Percentiles rank a stretch among this genome's conserved stretches.
phyloP scores from a whole-genome alignment of 2,888 invertebrate species.

The Actias luna region DNA sequence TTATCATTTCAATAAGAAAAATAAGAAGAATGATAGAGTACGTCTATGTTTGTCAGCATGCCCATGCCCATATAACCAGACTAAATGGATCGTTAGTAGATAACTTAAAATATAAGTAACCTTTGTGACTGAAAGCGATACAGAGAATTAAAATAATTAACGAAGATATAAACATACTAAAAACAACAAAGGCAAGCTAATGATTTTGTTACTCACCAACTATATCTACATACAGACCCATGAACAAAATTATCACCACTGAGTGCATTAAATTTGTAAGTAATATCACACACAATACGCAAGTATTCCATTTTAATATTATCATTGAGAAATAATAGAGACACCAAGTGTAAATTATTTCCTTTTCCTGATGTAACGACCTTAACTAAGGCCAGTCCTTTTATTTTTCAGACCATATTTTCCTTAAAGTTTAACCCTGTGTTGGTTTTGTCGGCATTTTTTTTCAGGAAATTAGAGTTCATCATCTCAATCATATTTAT shows the following conservation, averaged over 20 bases:
- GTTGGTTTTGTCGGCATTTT: background rate
- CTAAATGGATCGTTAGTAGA: no score
- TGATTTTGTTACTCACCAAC: background rate
- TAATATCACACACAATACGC: background rate
- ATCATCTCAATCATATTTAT: no score
- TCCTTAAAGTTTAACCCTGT: background rate
- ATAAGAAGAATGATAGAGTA: background rate
- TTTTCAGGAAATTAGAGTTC: background rate
- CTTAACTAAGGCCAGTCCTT: background rate
- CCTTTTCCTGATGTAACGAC: background rate
- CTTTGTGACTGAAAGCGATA: no score
- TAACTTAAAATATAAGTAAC: no score
- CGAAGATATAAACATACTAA: no score
- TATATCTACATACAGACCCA: no score
- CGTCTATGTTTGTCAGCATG: background rate
- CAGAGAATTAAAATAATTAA: no score
- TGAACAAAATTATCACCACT: no score
- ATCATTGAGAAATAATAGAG: background rate
- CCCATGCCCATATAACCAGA: background rate
- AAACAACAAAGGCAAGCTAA: background rate
- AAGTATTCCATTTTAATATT: background rate
- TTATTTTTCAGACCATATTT: background rate
- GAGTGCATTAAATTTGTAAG: background rate
- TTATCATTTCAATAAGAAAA: background rate
- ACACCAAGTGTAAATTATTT: background rate